Evolutionary conservation across 2,888 invertebrate species (phyloP).

Genomic region (Heteromurus nitidus): DNA sequence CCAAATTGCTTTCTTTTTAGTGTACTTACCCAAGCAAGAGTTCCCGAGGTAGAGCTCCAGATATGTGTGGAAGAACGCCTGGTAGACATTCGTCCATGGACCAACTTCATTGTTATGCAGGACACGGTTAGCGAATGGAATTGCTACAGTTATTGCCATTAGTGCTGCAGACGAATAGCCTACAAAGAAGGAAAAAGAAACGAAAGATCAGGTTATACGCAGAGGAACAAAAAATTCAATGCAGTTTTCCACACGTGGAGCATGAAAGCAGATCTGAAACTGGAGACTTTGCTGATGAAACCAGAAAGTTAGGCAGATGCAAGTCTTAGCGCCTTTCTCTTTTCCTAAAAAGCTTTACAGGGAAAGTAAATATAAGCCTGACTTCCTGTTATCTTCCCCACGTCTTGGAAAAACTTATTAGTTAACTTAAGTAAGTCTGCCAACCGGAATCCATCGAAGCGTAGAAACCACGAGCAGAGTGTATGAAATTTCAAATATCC

Average conservation of each 20-base stretch:
- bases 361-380: too few relatives aligned
- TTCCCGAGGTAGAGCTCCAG: slow-evolving; percentile 84
- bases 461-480: too few relatives aligned
- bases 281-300: background rate
- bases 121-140: slow-evolving; percentile 82
- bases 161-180: slow-evolving; percentile 87
- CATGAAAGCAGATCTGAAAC: slow-evolving; percentile 14
- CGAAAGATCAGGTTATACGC: background rate
- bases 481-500: too few relatives aligned
- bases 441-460: too few relatives aligned
- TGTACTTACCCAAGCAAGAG: slow-evolving; percentile 81
- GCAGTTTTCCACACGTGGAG: slow-evolving; percentile 15
- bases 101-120: slow-evolving; percentile 82
- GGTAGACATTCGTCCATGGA: slow-evolving; percentile 80
- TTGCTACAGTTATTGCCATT: slow-evolving; percentile 83
- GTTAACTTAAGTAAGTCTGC: too few relatives aligned
- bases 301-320: too few relatives aligned
- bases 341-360: too few relatives aligned
- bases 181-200: slow-evolving; percentile 70
- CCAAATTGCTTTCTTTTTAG: slow-evolving; percentile 18
- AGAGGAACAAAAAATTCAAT: slow-evolving; percentile 10
- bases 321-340: too few relatives aligned
- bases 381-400: too few relatives aligned
- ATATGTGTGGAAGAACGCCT: slow-evolving; percentile 80
- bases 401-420: too few relatives aligned